Evolutionary conservation across 2,888 invertebrate genomes (phyloP).

Genomic region (Trichogramma dendrolimi): DNA sequence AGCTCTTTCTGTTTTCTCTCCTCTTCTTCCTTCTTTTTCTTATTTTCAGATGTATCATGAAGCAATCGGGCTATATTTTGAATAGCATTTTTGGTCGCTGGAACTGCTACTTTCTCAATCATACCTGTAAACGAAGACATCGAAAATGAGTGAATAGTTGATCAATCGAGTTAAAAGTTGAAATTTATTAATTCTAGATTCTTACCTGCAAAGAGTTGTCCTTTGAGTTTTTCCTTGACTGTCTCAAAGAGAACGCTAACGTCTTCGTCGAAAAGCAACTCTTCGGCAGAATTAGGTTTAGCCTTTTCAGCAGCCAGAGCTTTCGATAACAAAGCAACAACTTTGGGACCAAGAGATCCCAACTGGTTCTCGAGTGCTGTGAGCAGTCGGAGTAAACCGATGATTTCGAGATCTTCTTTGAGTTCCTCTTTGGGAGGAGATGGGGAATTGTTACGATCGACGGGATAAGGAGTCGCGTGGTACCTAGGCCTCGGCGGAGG

Average conservation of each 20-base stretch:
- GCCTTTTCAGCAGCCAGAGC: constrained; percentile 75
- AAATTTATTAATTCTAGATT: background rate
- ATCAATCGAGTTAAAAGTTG: background rate
- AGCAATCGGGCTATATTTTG: constrained; percentile 72
- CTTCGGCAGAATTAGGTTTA: constrained; percentile 68
- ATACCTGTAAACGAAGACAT: constrained; percentile 57
- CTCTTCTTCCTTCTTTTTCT: constrained; percentile 51
- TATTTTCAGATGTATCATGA: constrained; percentile 61
- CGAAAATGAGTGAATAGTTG: background rate
- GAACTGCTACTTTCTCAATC: constrained; percentile 60
- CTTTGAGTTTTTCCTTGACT: constrained; percentile 80
- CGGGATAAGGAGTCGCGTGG: constrained; percentile 47
- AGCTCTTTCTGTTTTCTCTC: constrained; percentile 43
- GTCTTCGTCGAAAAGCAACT: constrained; percentile 67
- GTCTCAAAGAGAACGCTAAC: constrained; percentile 77
- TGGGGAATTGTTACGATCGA: constrained; percentile 39
- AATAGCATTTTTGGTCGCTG: constrained; percentile 70
- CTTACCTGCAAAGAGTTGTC: constrained; percentile 69
- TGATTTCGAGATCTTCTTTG: constrained; percentile 47
- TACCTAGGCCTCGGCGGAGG: constrained; percentile 30
- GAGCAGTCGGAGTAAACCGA: constrained; percentile 64
- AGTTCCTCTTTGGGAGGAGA: constrained; percentile 41
- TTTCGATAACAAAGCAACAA: constrained; percentile 71
- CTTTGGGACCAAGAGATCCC: constrained; percentile 78
- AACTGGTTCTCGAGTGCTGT: constrained; percentile 79